Conservation (phyloP, 2,888 invertebrate genomes). For the Hetaerina titia region DNA sequence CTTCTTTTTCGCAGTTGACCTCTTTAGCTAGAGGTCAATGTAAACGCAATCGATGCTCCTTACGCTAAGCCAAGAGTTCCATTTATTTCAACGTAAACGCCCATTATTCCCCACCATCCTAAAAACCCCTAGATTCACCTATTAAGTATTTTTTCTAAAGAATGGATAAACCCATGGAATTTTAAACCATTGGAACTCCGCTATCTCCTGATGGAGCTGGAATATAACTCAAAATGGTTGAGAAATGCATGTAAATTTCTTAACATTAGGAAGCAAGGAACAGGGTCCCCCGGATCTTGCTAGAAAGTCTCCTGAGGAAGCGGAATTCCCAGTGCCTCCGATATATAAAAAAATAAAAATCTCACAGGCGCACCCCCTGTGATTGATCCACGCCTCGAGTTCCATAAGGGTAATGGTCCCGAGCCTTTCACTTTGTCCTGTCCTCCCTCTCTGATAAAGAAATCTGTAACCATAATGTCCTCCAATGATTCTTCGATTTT, state of each 20-base stretch:
- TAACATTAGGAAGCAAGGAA: not conserved
- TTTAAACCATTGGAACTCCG: too few relatives aligned
- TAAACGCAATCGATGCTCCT: too few relatives aligned
- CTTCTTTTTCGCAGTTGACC: too few relatives aligned
- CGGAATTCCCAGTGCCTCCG: not conserved
- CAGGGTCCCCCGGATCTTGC: not conserved
- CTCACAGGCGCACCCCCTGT: not conserved
- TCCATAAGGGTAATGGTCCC: not conserved
- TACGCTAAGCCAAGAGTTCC: too few relatives aligned
- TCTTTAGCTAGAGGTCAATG: too few relatives aligned
- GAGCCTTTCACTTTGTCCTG: not conserved
- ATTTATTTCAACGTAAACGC: too few relatives aligned
- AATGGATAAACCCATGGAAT: too few relatives aligned
- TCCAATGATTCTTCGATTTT: not conserved
- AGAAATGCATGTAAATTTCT: not conserved
- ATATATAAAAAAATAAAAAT: not conserved
- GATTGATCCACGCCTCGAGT: not conserved
- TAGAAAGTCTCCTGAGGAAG: not conserved
- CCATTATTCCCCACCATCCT: too few relatives aligned
- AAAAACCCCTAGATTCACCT: too few relatives aligned
- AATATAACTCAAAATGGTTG: too few relatives aligned
- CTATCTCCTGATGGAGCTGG: too few relatives aligned
- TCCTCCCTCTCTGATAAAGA: not conserved
- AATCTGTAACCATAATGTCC: not conserved
- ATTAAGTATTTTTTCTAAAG: too few relatives aligned